A percentile compares a stretch with the other conserved stretches of the same genome.
These are phyloP conservation scores for Pentalonia nigronervosa DNA, from an alignment of 1,140 invertebrate species.

Conservation along the genomic window DNA sequence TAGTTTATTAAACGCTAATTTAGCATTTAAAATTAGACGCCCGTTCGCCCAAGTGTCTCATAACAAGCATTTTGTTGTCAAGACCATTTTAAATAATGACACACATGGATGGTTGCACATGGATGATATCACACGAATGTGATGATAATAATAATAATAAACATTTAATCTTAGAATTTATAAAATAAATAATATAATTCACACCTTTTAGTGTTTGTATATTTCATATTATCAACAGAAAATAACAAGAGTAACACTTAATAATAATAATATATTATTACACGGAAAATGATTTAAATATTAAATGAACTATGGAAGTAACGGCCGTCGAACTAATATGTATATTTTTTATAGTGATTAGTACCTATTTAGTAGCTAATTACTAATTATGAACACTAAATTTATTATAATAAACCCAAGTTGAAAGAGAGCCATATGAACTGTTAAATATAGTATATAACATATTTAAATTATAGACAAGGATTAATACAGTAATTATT, in stretches of 20 bases:
- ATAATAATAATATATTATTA: background rate
- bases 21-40: background rate
- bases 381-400: background rate
- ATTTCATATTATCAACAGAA: background rate
- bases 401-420: background rate
- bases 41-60: background rate
- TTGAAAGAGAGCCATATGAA: background rate
- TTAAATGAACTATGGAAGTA: background rate
- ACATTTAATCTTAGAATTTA: background rate
- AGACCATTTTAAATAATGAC: background rate
- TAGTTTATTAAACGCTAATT: constrained; percentile 9
- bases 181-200: constrained; percentile 25
- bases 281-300: background rate
- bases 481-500: background rate
- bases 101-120: background rate
- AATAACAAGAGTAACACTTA: background rate
- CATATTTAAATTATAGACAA: background rate
- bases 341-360: constrained; percentile 19
- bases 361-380: background rate
- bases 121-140: too few species aligned
- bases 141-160: background rate
- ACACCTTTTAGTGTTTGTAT: background rate
- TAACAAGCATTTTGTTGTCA: background rate
- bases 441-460: background rate
- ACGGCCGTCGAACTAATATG: background rate